A percentile compares a stretch with the other conserved stretches of the same genome.
phyloP scores from a whole-genome alignment of 1,140 invertebrate species.

The Capitella teleta region DNA sequence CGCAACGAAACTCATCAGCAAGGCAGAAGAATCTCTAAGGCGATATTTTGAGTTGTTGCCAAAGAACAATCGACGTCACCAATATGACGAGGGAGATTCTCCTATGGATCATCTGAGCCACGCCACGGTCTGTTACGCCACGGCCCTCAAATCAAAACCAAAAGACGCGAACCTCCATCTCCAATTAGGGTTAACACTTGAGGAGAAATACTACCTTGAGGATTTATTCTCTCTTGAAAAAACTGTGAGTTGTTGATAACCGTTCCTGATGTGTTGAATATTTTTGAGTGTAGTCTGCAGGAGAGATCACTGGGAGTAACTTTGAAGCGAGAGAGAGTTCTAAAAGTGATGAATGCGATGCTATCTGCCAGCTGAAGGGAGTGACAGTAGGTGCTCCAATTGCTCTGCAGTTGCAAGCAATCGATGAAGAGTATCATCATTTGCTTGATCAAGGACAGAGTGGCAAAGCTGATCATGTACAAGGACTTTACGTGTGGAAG shows the following conservation, averaged over 20 bases:
- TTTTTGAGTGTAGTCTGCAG: background rate
- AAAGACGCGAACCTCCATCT: constrained; percentile 32
- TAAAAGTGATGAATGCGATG: constrained; percentile 35
- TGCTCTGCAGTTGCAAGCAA: constrained; percentile 32
- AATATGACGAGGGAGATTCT: constrained; percentile 17
- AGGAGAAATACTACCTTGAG: constrained; percentile 35
- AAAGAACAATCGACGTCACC: background rate
- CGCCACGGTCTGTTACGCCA: constrained; percentile 24
- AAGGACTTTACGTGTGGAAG: constrained; percentile 33
- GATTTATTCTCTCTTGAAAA: constrained; percentile 37
- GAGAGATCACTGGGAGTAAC: background rate
- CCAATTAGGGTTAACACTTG: constrained; percentile 28
- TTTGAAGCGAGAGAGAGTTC: constrained; percentile 34
- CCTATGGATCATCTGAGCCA: constrained; percentile 28
- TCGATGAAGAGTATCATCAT: constrained; percentile 37
- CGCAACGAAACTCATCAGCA: constrained; percentile 17
- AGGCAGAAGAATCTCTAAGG: constrained; percentile 19
- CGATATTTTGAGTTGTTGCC: constrained; percentile 21
- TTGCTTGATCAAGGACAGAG: constrained; percentile 27
- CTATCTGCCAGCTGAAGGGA: constrained; percentile 36
- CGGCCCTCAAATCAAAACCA: constrained; percentile 31
- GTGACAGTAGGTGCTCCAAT: constrained; percentile 25
- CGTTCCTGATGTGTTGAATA: too few relatives aligned
- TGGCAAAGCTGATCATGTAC: constrained; percentile 33
- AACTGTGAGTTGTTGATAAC: too few relatives aligned